Evolutionary conservation across 1,140 invertebrate species (phyloP).

Genomic region (Neomicropteryx cornuta): DNA sequence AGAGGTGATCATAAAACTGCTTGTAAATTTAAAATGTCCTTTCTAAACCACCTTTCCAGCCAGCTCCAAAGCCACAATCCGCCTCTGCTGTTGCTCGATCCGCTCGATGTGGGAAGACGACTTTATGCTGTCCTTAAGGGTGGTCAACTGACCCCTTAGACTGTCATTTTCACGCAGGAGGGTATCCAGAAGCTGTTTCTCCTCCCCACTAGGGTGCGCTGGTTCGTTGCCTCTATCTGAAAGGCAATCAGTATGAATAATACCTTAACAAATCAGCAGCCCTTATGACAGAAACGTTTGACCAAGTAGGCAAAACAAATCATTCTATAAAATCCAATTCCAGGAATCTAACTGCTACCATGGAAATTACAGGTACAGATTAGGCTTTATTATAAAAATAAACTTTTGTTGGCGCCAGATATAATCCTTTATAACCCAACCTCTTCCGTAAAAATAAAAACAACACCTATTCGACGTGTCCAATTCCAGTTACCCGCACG

Average conservation of each 20-base stretch:
- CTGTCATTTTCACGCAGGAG: slow-evolving; percentile 13
- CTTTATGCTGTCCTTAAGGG: slow-evolving; percentile 18
- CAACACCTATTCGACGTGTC: too few species aligned
- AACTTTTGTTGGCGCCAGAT: too few species aligned
- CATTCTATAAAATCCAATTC: too few species aligned
- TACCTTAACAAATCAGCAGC: not conserved
- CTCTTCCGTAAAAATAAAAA: too few species aligned
- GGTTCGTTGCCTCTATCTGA: slow-evolving; percentile 5
- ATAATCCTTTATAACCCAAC: too few species aligned
- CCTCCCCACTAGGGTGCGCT: slow-evolving; percentile 7
- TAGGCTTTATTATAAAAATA: too few species aligned
- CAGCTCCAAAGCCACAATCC: slow-evolving; percentile 30
- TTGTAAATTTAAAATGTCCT: too few species aligned
- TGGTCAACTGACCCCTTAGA: slow-evolving; percentile 5
- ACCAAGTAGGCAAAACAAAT: too few species aligned
- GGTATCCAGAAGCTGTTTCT: slow-evolving; percentile 12
- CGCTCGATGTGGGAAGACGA: slow-evolving; percentile 24
- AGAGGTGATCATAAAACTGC: too few species aligned
- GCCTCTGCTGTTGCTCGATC: slow-evolving; percentile 31
- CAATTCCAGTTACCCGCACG: too few species aligned
- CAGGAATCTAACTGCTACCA: too few species aligned
- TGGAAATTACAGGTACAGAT: too few species aligned
- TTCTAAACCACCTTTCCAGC: slow-evolving; percentile 28
- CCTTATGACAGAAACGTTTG: not conserved
- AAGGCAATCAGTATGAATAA: not conserved